A percentile compares a stretch with the other conserved stretches of the same genome.
phyloP scores from a whole-genome alignment of 2,888 invertebrate species.

The Apodemia zela region DNA sequence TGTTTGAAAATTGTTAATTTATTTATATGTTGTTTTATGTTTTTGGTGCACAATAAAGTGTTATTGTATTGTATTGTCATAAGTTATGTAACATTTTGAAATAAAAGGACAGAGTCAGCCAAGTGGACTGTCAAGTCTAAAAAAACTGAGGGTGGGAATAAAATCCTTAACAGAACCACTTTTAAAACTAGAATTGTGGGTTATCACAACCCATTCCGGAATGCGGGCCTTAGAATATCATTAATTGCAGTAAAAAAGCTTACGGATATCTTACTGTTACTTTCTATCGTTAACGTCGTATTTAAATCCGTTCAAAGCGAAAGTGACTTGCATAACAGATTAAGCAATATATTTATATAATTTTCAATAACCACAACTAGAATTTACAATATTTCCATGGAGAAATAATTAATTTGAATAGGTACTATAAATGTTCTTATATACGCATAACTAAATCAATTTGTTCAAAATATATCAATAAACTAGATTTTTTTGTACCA shows the following conservation, averaged over 20 bases:
- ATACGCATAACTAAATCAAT: too few species aligned
- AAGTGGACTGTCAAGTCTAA: too few species aligned
- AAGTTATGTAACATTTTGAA: too few species aligned
- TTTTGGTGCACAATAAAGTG: too few species aligned
- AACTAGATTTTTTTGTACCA: too few species aligned
- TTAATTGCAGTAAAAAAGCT: constrained; percentile 2
- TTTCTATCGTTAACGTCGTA: constrained; percentile 7
- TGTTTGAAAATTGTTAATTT: too few species aligned
- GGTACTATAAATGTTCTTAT: too few species aligned
- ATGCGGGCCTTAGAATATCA: neutral
- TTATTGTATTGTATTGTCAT: too few species aligned
- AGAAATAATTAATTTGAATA: too few species aligned
- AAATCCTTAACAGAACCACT: neutral
- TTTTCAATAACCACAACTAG: neutral
- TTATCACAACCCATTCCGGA: neutral
- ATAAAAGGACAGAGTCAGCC: too few species aligned
- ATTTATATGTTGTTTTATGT: too few species aligned
- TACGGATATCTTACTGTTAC: constrained; percentile 5
- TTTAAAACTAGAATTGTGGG: neutral
- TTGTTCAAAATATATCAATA: too few species aligned
- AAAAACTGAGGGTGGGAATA: neutral
- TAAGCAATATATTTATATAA: constrained; percentile 11
- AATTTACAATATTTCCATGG: neutral
- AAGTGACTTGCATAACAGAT: constrained; percentile 3
- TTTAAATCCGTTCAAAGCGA: constrained; percentile 1